These are phyloP conservation scores for Drosophila kepulauana DNA, from an alignment of 1,140 invertebrate genomes.

Conservation along the genomic window DNA sequence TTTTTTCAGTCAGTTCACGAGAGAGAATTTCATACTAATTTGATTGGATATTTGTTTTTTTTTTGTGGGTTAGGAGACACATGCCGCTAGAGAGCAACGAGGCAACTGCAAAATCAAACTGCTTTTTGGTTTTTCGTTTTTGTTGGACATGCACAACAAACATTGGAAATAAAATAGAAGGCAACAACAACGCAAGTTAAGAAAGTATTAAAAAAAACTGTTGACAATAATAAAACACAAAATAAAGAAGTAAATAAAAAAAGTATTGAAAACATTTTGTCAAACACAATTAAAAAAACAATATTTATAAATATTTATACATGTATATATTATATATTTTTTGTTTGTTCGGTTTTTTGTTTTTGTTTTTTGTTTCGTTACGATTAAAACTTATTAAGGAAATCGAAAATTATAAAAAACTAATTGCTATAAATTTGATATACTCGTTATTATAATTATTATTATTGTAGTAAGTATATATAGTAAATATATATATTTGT, in stretches of 20 bases:
- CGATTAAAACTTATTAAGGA: constrained; percentile 74
- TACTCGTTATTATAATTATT: constrained; percentile 21
- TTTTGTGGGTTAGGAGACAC: constrained; percentile 32
- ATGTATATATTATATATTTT: constrained; percentile 67
- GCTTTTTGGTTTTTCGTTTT: not conserved
- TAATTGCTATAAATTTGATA: constrained; percentile 43
- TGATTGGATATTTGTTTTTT: constrained; percentile 8
- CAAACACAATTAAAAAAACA: constrained; percentile 72
- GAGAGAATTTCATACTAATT: not conserved
- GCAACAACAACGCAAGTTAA: constrained; percentile 28
- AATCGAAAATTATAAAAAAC: constrained; percentile 66
- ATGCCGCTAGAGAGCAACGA: constrained; percentile 41
- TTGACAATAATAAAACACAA: constrained; percentile 35
- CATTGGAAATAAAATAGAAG: constrained; percentile 20
- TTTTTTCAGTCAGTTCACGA: constrained; percentile 9
- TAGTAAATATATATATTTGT: constrained; percentile 19
- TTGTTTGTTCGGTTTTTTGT: constrained; percentile 51
- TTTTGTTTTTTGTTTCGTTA: constrained; percentile 34
- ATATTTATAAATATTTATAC: constrained; percentile 74
- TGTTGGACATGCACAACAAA: constrained; percentile 49
- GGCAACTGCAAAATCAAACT: constrained; percentile 25
- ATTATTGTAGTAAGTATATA: constrained; percentile 13
- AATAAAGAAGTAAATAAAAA: constrained; percentile 39
- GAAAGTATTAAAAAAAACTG: constrained; percentile 28
- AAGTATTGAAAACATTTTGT: constrained; percentile 46